Evolutionary conservation across 2,797 vertebrate species (phyloP), one percentile per base, ranked within the genome.

Genomic region (Thripadectes ignobilis): DNA sequence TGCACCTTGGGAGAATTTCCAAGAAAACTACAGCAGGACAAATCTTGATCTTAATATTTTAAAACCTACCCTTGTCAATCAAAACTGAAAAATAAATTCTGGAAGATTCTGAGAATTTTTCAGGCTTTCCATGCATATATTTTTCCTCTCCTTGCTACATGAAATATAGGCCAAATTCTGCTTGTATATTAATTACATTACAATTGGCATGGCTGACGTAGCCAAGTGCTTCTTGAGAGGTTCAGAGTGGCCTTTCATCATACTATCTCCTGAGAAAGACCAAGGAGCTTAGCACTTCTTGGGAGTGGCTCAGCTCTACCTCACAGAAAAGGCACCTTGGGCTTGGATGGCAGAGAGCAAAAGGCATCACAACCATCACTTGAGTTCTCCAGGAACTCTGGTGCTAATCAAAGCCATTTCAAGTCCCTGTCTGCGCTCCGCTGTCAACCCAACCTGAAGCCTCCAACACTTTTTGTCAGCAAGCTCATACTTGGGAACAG

Each of bases 391-490:
- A 46, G 24, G 15, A 36, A 36, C 36, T 66, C 67, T 75, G n/a
- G 7, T 49, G 46, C 52, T 81, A 93, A 71, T 65, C 5, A 3
- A 85, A 65, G 30, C 22, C 21, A 22, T 84, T 89, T 63, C 19
- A 54, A 92, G 93, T 85, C 78, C 84, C 73, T 49, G 24, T 46
- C 45, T 73, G 49, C 80, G 63, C 52, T 88, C 49, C 77, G 46
- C 73, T 55, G 68, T 29, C 71, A 67, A 86, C n/a, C 68, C 89
- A 57, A 66, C 41, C 45, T 34, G 52, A 75, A 32, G 12, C 85
- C 88, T 94, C 81, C 49, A 65, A 81, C 21, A 32, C 6, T 76
- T 80, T 91, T 86, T 87, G 48, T 89, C 89, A 80, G 90, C 78
- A 93, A 93, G 43, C 52, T 87, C 8, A 0, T 55, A 69, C 95